Conservation (phyloP, 2,113 vertebrate species). For the Toxostoma redivivum region DNA sequence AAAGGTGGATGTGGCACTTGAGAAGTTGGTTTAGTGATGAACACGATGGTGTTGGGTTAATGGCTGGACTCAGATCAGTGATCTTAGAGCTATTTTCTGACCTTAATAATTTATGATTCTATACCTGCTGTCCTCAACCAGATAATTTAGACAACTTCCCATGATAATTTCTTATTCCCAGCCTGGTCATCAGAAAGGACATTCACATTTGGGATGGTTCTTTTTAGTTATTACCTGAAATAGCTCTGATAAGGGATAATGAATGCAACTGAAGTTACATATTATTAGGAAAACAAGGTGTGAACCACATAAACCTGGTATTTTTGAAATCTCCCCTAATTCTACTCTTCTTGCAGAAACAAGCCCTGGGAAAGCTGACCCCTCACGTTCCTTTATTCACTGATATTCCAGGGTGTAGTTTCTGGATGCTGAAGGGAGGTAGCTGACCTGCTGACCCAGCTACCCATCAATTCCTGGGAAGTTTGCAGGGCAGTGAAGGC, state of each 20-base stretch:
- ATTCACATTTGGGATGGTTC: neutral
- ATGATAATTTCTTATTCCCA: neutral
- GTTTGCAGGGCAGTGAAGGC: neutral
- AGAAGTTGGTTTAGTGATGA: neutral
- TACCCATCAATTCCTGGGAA: neutral
- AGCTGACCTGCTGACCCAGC: neutral
- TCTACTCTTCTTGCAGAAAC: neutral
- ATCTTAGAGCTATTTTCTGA: neutral
- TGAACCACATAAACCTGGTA: neutral
- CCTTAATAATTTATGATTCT: neutral
- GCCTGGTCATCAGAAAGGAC: neutral
- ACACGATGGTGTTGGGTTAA: fast-evolving
- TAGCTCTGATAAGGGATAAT: neutral
- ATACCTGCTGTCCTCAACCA: neutral
- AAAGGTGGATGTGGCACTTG: neutral
- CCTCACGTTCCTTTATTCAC: fast-evolving
- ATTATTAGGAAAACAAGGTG: neutral
- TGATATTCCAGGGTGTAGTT: neutral
- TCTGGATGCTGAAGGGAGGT: neutral
- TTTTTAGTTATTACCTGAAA: neutral
- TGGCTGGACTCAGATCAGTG: neutral
- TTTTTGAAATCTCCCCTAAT: neutral
- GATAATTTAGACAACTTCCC: neutral
- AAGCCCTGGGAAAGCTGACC: neutral
- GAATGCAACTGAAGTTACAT: neutral